Evolutionary conservation across 2,797 vertebrate species (phyloP), one percentile per base, ranked within the genome.

Genomic region (Crocidura indochinensis): DNA sequence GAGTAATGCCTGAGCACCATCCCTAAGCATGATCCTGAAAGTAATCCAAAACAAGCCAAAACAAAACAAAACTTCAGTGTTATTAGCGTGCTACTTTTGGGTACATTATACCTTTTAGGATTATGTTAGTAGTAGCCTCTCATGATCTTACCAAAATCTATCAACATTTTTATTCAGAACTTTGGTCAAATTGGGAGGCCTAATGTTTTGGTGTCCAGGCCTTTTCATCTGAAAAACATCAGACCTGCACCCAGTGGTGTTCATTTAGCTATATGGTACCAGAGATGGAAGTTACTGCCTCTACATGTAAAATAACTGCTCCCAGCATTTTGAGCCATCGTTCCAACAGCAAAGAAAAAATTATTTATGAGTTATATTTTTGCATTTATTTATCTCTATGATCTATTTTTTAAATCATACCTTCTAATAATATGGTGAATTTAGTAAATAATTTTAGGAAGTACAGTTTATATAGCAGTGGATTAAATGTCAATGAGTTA

Each of bases 371-470:
- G 22, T 60, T 60, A 31, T 87, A 87, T 56, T 80, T 56, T 38
- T 60, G 60, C 46, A 68, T 79, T 53, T 76, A 38, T 22, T 56
- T 65, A 26, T 9, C 83, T 14, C 60, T 91, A 27, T 67, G 60
- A 56, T 72, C 44, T 46, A 29, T 69, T 87, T 67, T 53, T 67
- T 29, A 87, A 87, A 17, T 53, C 6, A 6, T 71, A 6, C 24
- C 51, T 88, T 68, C 74, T 44, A 53, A 46, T n/a, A 46, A 27
- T 69, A 27, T 53, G 20, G 76, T 64, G 4, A 19, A 31, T 17
- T 27, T 20, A 10, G 5, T 20, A 92, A 46, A 51, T 78, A 81
- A 38, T 76, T 93, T 84, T 62, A 51, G 78, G n/a, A 88, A 65
- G 64, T 2, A 81, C 7, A 73, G 38, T 65, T 10, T 89, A 26